Evolutionary conservation across 1,140 invertebrate genomes (phyloP), one percentile per base, ranked within the genome.

Genomic region (Drosophila kepulauana): DNA sequence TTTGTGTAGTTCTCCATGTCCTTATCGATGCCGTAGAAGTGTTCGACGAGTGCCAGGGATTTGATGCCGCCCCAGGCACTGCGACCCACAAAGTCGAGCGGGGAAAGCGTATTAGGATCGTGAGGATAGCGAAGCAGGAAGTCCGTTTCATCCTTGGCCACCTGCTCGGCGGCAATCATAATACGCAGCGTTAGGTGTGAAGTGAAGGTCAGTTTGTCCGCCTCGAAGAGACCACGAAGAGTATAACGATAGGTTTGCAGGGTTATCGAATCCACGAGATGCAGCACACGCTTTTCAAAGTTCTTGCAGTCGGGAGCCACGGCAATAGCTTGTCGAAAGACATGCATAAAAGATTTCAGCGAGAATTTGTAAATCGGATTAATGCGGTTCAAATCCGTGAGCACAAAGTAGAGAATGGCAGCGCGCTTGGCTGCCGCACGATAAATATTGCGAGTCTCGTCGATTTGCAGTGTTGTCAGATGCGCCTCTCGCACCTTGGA

Each of bases 361-460:
- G 98, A 99, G 93, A 99, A 99, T 90, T 99, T 98, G 91, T 99
- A 99, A 79, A 99, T 98, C 38, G 97, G 97, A 93, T 99, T 98
- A 67, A 99, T 99, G 91, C 98, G 98, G 93, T 96, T 95, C 8
- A 99, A 92, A 82, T 99, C 98, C 89, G 98, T 99, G 52, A 99
- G 93, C 38, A 99, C 98, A 91, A 99, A 99, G 92, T 99, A 99
- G 0, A 99, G 92, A 1, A 99, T 94, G 1, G 98, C 98, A 0
- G 97, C 97, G 63, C 98, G 93, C 0, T 95, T 94, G 0, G 98
- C 98, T 11, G 97, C 97, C 25, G 96, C 95, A 58, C 98, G 94
- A 93, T 99, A 99, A 82, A 95, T 95, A 93, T 99, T 98, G 75
- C 98, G 93, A 2, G 98, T 97, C 82, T 96, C 95, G 91, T 99